These are phyloP conservation scores for Latrodectus elegans DNA, from an alignment of 2,888 invertebrate genomes.

Conservation along the genomic window DNA sequence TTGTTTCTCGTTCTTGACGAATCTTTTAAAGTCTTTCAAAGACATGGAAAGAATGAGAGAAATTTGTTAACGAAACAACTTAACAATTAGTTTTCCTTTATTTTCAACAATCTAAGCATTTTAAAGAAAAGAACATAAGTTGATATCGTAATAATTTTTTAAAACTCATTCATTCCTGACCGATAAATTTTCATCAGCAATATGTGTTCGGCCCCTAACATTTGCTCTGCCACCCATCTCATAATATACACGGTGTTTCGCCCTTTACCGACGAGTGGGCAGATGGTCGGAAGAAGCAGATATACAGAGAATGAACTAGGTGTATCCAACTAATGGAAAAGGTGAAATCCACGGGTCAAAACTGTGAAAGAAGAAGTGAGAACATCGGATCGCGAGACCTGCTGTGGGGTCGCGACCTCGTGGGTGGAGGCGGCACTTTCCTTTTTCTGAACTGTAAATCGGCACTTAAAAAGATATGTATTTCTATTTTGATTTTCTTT, in stretches of 20 bases:
- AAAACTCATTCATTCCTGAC: no score
- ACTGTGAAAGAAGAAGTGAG: constrained; percentile 41
- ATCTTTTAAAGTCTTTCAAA: no score
- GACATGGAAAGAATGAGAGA: no score
- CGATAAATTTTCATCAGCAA: neutral
- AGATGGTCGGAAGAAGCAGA: constrained; percentile 28
- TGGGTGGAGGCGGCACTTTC: constrained; percentile 57
- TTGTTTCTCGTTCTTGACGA: no score
- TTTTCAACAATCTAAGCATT: no score
- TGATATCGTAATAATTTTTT: no score
- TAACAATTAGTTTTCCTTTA: no score
- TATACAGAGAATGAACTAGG: constrained; percentile 17
- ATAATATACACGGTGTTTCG: constrained; percentile 16
- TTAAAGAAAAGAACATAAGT: no score
- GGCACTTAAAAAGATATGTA: constrained; percentile 26
- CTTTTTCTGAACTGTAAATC: constrained; percentile 7
- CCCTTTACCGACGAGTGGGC: constrained; percentile 44
- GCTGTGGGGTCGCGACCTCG: constrained; percentile 32
- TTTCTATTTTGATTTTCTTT: constrained; percentile 20
- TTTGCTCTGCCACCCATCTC: constrained; percentile 19
- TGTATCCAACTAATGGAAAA: constrained; percentile 45
- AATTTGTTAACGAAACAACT: no score
- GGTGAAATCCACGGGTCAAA: constrained; percentile 50
- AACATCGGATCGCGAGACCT: constrained; percentile 55
- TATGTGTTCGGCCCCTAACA: constrained; percentile 7